phyloP scores from a whole-genome alignment of 2,113 vertebrate genomes.

The Symphodus melops region DNA sequence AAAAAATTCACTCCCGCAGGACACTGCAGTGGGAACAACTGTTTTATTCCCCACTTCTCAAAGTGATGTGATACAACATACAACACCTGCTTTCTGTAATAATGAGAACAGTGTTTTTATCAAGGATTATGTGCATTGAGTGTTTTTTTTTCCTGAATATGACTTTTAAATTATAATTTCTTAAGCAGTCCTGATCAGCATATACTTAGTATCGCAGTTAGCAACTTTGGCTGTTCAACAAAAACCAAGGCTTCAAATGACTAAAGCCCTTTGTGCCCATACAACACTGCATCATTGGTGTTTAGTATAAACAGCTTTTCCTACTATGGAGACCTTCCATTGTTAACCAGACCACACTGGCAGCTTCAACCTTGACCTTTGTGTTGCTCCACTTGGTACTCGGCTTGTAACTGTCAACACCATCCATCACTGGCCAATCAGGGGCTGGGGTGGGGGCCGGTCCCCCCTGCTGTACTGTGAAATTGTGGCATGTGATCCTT shows the following conservation, averaged over 20 bases:
- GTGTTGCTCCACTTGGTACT: constrained; percentile 76
- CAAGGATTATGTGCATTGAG: constrained; percentile 11
- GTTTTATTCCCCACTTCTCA: constrained; percentile 47
- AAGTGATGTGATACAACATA: constrained; percentile 21
- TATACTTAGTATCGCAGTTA: background rate
- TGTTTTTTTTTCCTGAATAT: constrained; percentile 15
- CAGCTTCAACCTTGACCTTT: constrained; percentile 81
- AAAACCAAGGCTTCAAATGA: constrained; percentile 54
- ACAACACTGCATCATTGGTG: constrained; percentile 43
- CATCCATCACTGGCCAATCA: constrained; percentile 74
- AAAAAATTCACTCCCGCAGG: constrained; percentile 75
- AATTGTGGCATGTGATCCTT: constrained; percentile 87
- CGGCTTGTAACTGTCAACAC: constrained; percentile 82
- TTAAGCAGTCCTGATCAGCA: background rate
- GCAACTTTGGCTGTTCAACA: constrained; percentile 27
- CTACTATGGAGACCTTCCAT: constrained; percentile 71
- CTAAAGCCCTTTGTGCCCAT: constrained; percentile 52
- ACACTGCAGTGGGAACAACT: constrained; percentile 65
- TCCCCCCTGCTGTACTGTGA: constrained; percentile 82
- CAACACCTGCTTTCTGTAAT: constrained; percentile 18
- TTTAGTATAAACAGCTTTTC: constrained; percentile 59
- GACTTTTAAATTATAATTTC: background rate
- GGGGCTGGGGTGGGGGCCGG: constrained; percentile 41
- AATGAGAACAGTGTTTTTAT: constrained; percentile 24
- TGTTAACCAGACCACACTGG: constrained; percentile 74